Evolutionary conservation across 1,140 invertebrate genomes (phyloP).

Genomic region (Varroa destructor): DNA sequence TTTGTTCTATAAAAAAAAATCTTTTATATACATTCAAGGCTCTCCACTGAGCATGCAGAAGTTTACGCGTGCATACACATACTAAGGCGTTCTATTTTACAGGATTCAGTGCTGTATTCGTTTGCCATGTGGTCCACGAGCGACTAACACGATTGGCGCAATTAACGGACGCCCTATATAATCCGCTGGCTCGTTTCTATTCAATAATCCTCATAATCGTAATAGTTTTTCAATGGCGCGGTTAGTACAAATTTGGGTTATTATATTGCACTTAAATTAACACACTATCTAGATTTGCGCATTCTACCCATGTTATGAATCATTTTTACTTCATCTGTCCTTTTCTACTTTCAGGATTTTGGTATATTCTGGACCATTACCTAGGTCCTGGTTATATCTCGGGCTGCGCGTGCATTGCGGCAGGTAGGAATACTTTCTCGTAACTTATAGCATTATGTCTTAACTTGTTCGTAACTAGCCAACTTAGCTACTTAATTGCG

Average conservation of each 20-base stretch:
- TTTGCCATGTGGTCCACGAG: conserved; percentile 14
- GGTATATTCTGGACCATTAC: conserved; percentile 19
- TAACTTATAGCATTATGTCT: too few relatives aligned
- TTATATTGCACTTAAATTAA: too few relatives aligned
- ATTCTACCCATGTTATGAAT: too few relatives aligned
- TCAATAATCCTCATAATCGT: conserved; percentile 23
- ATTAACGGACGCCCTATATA: neutral
- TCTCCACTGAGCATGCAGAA: too few relatives aligned
- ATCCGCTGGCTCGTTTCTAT: conserved; percentile 19
- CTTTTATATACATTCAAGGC: too few relatives aligned
- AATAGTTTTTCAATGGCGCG: conserved; percentile 20
- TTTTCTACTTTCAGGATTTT: neutral
- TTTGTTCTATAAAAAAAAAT: too few relatives aligned
- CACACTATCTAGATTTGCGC: too few relatives aligned
- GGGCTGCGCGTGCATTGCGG: neutral
- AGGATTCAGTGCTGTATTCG: neutral
- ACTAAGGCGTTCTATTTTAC: too few relatives aligned
- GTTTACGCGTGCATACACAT: too few relatives aligned
- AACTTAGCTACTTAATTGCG: too few relatives aligned
- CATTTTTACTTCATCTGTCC: neutral
- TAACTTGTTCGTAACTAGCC: too few relatives aligned
- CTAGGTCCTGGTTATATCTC: neutral
- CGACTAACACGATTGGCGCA: neutral
- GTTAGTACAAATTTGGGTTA: neutral
- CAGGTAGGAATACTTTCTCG: neutral